These are phyloP conservation scores for Sebastes glaucus DNA, from an alignment of 2,797 vertebrate species.

Conservation along the genomic window DNA sequence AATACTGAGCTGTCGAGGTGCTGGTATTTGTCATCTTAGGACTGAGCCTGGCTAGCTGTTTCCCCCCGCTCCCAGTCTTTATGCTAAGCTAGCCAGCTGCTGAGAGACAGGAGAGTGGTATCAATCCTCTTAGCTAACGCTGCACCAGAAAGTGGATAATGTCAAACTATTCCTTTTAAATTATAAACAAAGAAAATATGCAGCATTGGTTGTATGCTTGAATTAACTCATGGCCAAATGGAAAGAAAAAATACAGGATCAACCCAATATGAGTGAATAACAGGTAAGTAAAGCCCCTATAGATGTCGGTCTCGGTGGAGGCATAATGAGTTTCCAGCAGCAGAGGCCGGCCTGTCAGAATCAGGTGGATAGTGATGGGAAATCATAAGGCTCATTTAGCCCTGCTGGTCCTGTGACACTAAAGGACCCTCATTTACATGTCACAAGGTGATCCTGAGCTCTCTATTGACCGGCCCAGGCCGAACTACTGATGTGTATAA, in stretches of 20 bases:
- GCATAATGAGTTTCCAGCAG: conserved; percentile 28
- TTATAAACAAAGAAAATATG: no score
- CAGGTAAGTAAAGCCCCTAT: neutral
- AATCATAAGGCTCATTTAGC: conserved; percentile 65
- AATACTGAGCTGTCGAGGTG: no score
- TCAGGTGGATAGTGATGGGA: conserved; percentile 38
- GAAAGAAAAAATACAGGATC: neutral
- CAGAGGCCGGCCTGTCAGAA: conserved; percentile 8
- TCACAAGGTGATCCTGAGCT: conserved; percentile 79
- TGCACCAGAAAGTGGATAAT: no score
- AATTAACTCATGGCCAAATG: no score
- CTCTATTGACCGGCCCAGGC: conserved; percentile 57
- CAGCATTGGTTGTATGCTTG: no score
- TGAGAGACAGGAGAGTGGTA: no score
- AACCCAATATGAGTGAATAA: neutral
- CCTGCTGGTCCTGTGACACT: conserved; percentile 41
- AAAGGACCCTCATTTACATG: conserved; percentile 74
- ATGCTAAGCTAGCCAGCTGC: no score
- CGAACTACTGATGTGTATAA: conserved; percentile 74
- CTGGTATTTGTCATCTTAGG: no score
- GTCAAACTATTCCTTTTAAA: no score
- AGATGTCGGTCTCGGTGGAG: neutral
- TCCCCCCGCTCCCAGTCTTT: no score
- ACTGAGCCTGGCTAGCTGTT: no score
- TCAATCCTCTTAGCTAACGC: no score